Percentiles rank a stretch among this genome's conserved stretches.
Evolutionary conservation across 2,888 invertebrate species (phyloP).

Genomic region (Auanema sp.): DNA sequence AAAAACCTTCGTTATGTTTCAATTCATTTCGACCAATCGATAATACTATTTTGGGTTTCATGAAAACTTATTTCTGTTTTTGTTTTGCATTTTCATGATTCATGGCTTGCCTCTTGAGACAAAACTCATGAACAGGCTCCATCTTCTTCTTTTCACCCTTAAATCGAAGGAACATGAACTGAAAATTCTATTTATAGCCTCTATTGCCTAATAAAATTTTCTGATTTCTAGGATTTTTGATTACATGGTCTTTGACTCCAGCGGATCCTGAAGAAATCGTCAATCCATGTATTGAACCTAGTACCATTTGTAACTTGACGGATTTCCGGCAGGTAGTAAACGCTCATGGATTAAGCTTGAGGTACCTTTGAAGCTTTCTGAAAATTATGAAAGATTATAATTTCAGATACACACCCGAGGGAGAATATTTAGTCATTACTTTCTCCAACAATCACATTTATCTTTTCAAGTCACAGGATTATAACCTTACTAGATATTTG

Average conservation of each 20-base stretch:
- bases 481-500: neutral
- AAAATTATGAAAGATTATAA: neutral
- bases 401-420: slow-evolving; percentile 29
- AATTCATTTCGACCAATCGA: slow-evolving; percentile 8
- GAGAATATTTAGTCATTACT: slow-evolving; percentile 23
- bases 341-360: slow-evolving; percentile 7
- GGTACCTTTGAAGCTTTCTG: neutral
- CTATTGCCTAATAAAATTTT: neutral
- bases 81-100: slow-evolving; percentile 17
- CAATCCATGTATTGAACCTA: neutral
- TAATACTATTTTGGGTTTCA: no score
- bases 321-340: neutral
- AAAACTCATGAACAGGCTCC: neutral
- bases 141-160: neutral
- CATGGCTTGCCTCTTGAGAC: slow-evolving; percentile 12
- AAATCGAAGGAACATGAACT: neutral
- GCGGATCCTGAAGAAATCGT: neutral
- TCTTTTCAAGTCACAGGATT: slow-evolving; percentile 25
- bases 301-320: neutral
- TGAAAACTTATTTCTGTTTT: slow-evolving; percentile 1
- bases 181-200: neutral
- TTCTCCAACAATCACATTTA: slow-evolving; percentile 22
- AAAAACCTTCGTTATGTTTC: neutral
- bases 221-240: neutral
- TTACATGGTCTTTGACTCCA: neutral